Percentiles rank a stretch among this genome's conserved stretches.
These are phyloP conservation scores for Phocoena sinus DNA, from an alignment of 2,113 vertebrate genomes.

Conservation along the genomic window DNA sequence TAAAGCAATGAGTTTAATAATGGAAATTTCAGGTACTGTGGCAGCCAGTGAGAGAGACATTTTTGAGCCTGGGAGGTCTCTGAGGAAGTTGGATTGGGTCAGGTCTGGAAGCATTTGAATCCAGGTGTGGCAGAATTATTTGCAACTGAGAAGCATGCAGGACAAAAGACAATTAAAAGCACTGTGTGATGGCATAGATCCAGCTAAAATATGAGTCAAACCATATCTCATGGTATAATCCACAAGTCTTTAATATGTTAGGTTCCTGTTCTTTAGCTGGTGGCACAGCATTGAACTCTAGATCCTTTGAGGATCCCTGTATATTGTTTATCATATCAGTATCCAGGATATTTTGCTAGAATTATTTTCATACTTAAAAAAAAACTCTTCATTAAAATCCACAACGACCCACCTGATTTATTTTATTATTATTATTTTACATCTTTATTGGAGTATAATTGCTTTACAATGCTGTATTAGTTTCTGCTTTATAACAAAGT, in stretches of 20 bases:
- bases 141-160: background rate
- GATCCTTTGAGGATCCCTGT: background rate
- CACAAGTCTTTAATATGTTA: background rate
- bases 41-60: background rate
- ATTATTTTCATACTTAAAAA: conserved; percentile 7
- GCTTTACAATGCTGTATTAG: too few relatives aligned
- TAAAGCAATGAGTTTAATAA: background rate
- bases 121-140: background rate
- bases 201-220: background rate
- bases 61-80: background rate
- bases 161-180: background rate
- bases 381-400: conserved; percentile 12
- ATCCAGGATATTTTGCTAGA: background rate
- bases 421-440: too few relatives aligned
- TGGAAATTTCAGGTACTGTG: background rate
- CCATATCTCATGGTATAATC: background rate
- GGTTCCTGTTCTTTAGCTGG: background rate
- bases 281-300: background rate
- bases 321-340: background rate
- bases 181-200: background rate
- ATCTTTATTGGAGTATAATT: too few relatives aligned
- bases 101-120: background rate
- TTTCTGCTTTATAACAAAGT: too few relatives aligned
- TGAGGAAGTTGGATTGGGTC: background rate
- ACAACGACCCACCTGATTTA: conserved; percentile 28